A percentile compares a stretch with the other conserved stretches of the same genome.
Evolutionary conservation across 2,797 vertebrate genomes (phyloP).

Genomic region (Sebastolobus alascanus): DNA sequence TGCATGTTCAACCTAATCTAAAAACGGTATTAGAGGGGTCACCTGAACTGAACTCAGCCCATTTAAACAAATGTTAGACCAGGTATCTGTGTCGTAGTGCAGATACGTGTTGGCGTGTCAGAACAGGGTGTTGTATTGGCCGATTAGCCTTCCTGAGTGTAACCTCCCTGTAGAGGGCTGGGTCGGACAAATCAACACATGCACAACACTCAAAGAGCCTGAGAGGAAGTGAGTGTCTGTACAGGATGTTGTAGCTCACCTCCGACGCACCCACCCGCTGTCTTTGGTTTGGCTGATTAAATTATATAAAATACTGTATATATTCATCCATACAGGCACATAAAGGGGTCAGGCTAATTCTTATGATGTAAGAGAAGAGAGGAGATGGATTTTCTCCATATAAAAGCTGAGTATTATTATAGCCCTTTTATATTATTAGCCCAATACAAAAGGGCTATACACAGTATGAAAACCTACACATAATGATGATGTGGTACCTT

Average conservation of each 20-base stretch:
- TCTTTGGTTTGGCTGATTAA: slow-evolving; percentile 1
- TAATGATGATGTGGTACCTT: neutral
- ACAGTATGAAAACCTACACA: neutral
- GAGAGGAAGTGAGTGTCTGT: slow-evolving; percentile 74
- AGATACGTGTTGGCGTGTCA: neutral
- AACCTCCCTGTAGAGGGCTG: neutral
- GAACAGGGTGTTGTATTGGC: slow-evolving; percentile 2
- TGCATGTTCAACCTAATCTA: neutral
- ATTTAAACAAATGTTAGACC: neutral
- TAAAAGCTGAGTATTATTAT: neutral
- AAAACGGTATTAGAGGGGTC: neutral
- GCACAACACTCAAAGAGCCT: slow-evolving; percentile 32
- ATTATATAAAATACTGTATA: slow-evolving; percentile 22
- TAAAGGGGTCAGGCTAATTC: neutral
- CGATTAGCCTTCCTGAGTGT: slow-evolving; percentile 26
- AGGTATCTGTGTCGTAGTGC: neutral
- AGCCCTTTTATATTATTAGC: neutral
- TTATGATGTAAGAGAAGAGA: neutral
- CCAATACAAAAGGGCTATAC: neutral
- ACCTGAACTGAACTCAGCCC: neutral
- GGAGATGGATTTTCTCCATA: neutral
- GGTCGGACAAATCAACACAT: slow-evolving; percentile 17
- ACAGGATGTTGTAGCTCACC: slow-evolving; percentile 64
- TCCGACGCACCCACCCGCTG: slow-evolving; percentile 30
- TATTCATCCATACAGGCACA: slow-evolving; percentile 6